These are phyloP conservation scores for Cistogaster globosa DNA, from an alignment of 2,888 invertebrate genomes.

Conservation along the genomic window DNA sequence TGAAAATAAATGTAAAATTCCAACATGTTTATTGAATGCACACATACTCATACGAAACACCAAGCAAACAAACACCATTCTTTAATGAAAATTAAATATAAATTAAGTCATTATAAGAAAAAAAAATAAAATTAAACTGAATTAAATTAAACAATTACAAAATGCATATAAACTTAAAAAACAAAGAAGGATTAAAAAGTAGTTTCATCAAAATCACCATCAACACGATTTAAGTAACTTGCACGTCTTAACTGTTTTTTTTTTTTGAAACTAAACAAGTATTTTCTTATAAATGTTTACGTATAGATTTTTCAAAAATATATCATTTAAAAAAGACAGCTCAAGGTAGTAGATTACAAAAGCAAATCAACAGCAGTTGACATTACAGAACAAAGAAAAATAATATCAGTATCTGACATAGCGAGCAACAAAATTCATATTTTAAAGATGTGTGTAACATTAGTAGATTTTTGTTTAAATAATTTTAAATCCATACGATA, in stretches of 20 bases:
- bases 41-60: background rate
- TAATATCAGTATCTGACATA: conserved; percentile 32
- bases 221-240: conserved; percentile 9
- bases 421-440: conserved; percentile 46
- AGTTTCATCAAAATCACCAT: conserved; percentile 18
- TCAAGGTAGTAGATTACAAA: conserved; percentile 22
- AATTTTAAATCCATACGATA: conserved; percentile 23
- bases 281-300: background rate
- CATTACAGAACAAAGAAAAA: conserved; percentile 25
- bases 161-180: background rate
- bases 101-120: background rate
- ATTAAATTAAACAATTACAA: conserved; percentile 7
- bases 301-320: conserved; percentile 1
- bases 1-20: no score
- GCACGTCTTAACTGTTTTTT: background rate
- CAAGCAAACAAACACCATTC: background rate
- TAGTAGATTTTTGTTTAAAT: conserved; percentile 2
- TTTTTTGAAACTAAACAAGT: conserved; percentile 25
- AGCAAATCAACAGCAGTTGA: conserved; percentile 20
- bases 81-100: background rate
- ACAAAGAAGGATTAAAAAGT: background rate
- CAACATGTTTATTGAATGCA: no score
- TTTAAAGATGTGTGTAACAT: conserved; percentile 1
- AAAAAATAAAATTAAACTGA: conserved; percentile 7
- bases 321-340: conserved; percentile 16